Evolutionary conservation across 2,113 vertebrate genomes (phyloP).

Genomic region (Planiliza haematocheilus): DNA sequence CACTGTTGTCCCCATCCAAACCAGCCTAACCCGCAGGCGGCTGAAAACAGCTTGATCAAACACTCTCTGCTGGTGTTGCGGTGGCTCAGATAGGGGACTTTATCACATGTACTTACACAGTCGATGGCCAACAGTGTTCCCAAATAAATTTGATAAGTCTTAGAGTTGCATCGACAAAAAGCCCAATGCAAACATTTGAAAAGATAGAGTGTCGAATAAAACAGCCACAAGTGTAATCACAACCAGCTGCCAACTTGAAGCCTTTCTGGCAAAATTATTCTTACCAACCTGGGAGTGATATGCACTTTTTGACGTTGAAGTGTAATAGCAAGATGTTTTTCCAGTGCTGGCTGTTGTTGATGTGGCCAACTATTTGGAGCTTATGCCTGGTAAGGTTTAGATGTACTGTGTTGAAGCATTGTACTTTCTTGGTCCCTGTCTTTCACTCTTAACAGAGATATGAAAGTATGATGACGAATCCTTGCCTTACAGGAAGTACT

Average conservation of each 20-base stretch:
- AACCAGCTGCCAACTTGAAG: neutral
- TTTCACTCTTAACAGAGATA: neutral
- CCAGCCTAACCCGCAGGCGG: conserved; percentile 35
- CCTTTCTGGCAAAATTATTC: neutral
- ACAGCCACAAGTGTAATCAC: neutral
- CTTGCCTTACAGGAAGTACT: conserved; percentile 16
- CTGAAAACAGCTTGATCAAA: conserved; percentile 71
- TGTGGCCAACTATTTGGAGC: neutral
- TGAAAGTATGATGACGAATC: neutral
- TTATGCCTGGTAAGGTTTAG: neutral
- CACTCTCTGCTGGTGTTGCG: conserved; percentile 20
- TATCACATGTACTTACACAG: too few relatives aligned
- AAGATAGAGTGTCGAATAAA: neutral
- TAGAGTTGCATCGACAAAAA: neutral
- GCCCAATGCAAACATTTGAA: neutral
- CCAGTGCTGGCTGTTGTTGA: neutral
- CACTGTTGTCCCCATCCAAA: conserved; percentile 39
- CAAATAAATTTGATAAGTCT: neutral
- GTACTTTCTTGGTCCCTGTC: neutral
- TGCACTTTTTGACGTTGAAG: too few relatives aligned
- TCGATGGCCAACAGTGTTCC: neutral
- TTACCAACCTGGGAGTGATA: neutral
- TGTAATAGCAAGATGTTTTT: neutral
- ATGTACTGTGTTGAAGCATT: neutral
- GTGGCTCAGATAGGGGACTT: neutral